Percentiles rank a stretch among this genome's conserved stretches.
Conservation (phyloP, 1,140 invertebrate genomes). For the Eufriesea mexicana region DNA sequence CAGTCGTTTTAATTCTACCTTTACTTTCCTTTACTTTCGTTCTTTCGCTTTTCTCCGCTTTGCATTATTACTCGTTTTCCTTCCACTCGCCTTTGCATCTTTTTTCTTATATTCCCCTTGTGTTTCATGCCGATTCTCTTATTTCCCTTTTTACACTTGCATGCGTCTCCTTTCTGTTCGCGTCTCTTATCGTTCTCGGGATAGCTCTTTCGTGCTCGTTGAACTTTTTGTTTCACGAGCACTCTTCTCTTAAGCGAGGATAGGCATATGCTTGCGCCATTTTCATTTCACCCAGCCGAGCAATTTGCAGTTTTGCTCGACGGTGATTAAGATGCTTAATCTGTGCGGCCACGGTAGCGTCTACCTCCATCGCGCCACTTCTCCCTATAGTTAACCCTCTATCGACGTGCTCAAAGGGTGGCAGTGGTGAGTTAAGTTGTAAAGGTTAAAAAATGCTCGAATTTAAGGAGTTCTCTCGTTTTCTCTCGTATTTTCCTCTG, state of each 20-base stretch:
- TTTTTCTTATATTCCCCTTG: not conserved
- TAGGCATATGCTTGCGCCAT: not conserved
- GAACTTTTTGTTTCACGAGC: constrained; percentile 4
- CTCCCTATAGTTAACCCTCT: not conserved
- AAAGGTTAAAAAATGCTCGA: not conserved
- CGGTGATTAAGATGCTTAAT: constrained; percentile 7
- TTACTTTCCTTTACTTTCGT: not conserved
- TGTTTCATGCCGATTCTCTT: not conserved
- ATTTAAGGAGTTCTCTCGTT: not conserved
- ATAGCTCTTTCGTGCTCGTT: constrained; percentile 7
- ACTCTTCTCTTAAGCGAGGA: not conserved
- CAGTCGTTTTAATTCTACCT: not conserved
- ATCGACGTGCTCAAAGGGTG: not conserved
- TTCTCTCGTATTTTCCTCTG: not conserved
- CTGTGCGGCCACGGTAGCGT: not conserved
- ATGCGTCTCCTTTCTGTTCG: not conserved
- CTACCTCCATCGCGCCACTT: not conserved
- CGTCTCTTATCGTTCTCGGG: not conserved
- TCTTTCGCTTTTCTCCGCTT: not conserved
- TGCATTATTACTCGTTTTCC: not conserved
- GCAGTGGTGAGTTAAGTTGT: not conserved
- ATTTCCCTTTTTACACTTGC: not conserved
- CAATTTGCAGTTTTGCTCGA: constrained; percentile 16
- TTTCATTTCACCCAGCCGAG: not conserved
- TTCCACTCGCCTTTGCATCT: not conserved